Conservation (phyloP, 1,140 invertebrate species). For the Coptotermes formosanus region DNA sequence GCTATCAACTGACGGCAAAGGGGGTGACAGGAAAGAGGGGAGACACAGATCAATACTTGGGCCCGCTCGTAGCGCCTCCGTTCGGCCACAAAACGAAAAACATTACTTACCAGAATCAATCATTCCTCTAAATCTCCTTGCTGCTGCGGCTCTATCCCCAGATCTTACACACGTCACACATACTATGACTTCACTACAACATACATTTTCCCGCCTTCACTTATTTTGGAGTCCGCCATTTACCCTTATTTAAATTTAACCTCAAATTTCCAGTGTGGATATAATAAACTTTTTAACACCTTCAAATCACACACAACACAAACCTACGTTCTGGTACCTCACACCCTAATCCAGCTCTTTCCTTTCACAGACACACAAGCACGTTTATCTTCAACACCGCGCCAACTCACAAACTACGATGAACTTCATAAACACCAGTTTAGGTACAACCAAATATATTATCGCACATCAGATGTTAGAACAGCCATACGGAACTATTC, state of each 20-base stretch:
- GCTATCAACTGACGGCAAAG: not conserved
- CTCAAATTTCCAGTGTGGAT: not conserved
- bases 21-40: not conserved
- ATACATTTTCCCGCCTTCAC: constrained; percentile 17
- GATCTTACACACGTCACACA: not conserved
- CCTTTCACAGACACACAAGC: not conserved
- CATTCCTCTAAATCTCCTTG: not conserved
- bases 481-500: not conserved
- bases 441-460: not conserved
- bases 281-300: not conserved
- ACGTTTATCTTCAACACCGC: not conserved
- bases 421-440: not conserved
- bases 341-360: not conserved
- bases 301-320: not conserved
- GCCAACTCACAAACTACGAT: not conserved
- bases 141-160: not conserved
- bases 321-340: not conserved
- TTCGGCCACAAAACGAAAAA: not conserved
- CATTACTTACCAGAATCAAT: not conserved
- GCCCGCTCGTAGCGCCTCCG: not conserved
- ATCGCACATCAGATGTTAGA: not conserved
- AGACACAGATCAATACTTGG: not conserved
- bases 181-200: not conserved
- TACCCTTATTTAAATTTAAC: not conserved
- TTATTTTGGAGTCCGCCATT: not conserved